Evolutionary conservation across 2,113 vertebrate species (phyloP).

Genomic region (Ramphastos sulfuratus): DNA sequence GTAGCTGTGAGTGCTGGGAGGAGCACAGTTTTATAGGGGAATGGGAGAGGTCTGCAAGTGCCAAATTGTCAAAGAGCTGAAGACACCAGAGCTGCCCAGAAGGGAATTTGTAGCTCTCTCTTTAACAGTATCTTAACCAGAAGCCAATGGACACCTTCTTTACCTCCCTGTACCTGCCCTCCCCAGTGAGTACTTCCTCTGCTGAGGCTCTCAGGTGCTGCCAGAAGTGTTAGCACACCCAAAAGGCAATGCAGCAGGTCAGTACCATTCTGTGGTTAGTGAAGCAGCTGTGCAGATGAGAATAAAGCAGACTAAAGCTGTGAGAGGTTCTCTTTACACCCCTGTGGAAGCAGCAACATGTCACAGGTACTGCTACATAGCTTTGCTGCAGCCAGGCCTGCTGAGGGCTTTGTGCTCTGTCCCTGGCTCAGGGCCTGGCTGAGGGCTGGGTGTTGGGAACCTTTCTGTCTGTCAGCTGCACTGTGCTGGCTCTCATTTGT

Average conservation of each 20-base stretch:
- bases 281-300: background rate
- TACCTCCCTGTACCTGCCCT: background rate
- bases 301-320: background rate
- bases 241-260: background rate
- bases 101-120: background rate
- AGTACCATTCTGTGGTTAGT: background rate
- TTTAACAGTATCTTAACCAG: background rate
- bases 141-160: background rate
- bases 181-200: background rate
- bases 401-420: background rate
- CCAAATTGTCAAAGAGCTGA: background rate
- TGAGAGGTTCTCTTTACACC: background rate
- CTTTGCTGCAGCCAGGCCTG: background rate
- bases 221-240: background rate
- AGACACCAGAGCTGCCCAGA: background rate
- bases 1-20: background rate
- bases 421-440: background rate
- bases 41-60: background rate
- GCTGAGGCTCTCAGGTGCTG: background rate
- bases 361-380: background rate
- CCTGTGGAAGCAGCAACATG: background rate
- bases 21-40: background rate
- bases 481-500: background rate
- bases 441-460: background rate
- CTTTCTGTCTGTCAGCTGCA: background rate